Evolutionary conservation across 1,140 invertebrate species (phyloP).

Genomic region (Anoplophora glabripennis): DNA sequence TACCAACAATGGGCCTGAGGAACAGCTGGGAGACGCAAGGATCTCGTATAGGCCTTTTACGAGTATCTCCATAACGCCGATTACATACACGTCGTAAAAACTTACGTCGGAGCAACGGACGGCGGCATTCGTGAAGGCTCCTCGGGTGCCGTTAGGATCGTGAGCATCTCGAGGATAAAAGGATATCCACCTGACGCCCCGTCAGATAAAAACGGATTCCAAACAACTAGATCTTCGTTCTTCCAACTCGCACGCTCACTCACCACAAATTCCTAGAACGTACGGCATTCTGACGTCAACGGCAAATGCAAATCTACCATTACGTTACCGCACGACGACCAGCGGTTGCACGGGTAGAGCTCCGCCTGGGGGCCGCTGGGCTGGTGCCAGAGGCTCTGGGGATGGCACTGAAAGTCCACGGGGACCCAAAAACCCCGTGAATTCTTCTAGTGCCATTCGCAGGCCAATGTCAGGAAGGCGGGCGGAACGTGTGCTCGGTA

Average conservation of each 20-base stretch:
- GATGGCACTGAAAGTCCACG: constrained; percentile 51
- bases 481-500: constrained; percentile 15
- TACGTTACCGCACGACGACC: too few species aligned
- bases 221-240: constrained; percentile 4
- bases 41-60: too few species aligned
- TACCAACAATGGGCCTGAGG: too few species aligned
- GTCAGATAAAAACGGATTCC: not conserved
- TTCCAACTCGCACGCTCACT: constrained; percentile 1
- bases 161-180: constrained; percentile 4
- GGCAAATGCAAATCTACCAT: too few species aligned
- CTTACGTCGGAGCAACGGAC: not conserved
- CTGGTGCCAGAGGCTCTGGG: constrained; percentile 24
- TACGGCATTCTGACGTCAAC: too few species aligned
- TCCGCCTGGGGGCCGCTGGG: not conserved
- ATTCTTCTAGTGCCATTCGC: constrained; percentile 51
- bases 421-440: constrained; percentile 44
- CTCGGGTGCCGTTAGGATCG: constrained; percentile 4
- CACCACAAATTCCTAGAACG: not conserved
- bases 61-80: not conserved
- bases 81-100: constrained; percentile 2
- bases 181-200: constrained; percentile 6
- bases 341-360: too few species aligned
- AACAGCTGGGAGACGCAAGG: too few species aligned
- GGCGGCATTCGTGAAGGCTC: not conserved
- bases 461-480: constrained; percentile 33